Evolutionary conservation across 2,113 vertebrate genomes (phyloP).

Genomic region (Entosphenus tridentatus): DNA sequence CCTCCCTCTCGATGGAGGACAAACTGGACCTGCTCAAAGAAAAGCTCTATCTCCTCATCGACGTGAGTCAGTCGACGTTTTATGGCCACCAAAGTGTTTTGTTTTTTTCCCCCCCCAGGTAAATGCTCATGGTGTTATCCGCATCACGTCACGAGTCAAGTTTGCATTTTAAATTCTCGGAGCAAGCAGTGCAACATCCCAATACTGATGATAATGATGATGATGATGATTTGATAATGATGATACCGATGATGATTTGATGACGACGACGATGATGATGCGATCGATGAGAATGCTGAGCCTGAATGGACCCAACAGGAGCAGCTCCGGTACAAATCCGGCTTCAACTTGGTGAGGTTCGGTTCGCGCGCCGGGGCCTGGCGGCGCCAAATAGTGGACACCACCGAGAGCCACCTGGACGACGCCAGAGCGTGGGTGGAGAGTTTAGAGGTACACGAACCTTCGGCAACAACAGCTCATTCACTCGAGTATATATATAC

Average conservation of each 20-base stretch:
- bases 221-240: too few species aligned
- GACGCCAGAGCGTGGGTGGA: conserved; percentile 33
- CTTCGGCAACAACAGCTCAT: background rate
- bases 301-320: conserved; percentile 23
- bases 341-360: conserved; percentile 43
- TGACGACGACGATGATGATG: too few species aligned
- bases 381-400: conserved; percentile 28
- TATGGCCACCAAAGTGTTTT: background rate
- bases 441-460: conserved; percentile 27
- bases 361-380: conserved; percentile 26
- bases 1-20: conserved; percentile 37
- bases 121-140: background rate
- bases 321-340: conserved; percentile 30
- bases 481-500: background rate
- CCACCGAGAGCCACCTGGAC: conserved; percentile 29
- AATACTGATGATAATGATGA: too few species aligned
- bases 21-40: conserved; percentile 31
- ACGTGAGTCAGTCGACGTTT: conserved; percentile 18
- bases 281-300: conserved; percentile 3
- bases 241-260: too few species aligned
- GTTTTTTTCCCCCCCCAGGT: background rate
- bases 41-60: conserved; percentile 30
- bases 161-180: background rate
- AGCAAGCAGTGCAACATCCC: too few species aligned
- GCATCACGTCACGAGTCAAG: background rate